Percentiles rank a stretch among this genome's conserved stretches.
These are phyloP conservation scores for Tupaia chinensis DNA, from an alignment of 2,113 vertebrate species.

Conservation along the genomic window DNA sequence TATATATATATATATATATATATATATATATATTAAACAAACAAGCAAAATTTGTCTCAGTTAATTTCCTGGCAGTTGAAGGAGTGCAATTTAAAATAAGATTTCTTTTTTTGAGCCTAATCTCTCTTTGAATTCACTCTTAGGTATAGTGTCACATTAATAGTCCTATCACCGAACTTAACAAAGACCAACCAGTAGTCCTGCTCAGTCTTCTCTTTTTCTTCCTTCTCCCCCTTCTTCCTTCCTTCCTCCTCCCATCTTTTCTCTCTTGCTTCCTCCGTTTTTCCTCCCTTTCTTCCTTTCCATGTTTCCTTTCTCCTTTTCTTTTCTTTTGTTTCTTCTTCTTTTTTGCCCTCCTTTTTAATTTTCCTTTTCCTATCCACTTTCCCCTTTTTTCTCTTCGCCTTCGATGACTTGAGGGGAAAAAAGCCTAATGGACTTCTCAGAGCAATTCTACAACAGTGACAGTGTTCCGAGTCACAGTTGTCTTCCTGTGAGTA, in stretches of 20 bases:
- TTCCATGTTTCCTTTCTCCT: background rate
- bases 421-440: background rate
- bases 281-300: background rate
- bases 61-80: conserved; percentile 3
- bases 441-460: background rate
- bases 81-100: conserved; percentile 38
- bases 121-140: background rate
- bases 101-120: background rate
- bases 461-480: background rate
- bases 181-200: background rate
- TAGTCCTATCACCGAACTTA: background rate
- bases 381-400: background rate
- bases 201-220: background rate
- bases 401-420: background rate
- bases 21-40: too few species aligned
- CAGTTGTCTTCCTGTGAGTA: background rate
- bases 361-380: background rate
- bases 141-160: background rate
- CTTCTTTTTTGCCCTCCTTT: background rate
- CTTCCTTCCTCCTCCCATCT: background rate
- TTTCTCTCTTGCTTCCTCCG: background rate
- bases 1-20: too few species aligned
- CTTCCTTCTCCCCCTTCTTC: accelerated
- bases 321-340: background rate
- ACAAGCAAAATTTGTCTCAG: background rate